Conservation (phyloP, 2,113 vertebrate species). For the Sylvilagus bachmani region DNA sequence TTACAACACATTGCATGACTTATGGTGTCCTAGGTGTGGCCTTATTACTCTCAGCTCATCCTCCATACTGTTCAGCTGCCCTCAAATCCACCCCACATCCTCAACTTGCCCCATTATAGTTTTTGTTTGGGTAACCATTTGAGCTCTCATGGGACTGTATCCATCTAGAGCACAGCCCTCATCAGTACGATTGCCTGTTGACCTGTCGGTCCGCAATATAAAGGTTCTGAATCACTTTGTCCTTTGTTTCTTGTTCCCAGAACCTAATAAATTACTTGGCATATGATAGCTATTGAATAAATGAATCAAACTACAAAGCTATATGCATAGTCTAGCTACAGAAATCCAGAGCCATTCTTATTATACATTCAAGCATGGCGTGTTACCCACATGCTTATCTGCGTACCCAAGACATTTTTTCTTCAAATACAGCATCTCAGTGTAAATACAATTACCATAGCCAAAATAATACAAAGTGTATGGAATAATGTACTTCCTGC, state of each 20-base stretch:
- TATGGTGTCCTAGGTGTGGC: not conserved
- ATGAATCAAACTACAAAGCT: slow-evolving; percentile 17
- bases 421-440: not conserved
- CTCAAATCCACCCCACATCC: not conserved
- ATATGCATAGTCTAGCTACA: not conserved
- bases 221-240: not conserved
- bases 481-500: not conserved
- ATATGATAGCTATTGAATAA: slow-evolving; percentile 1
- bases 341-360: not conserved
- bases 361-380: not conserved
- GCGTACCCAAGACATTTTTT: not conserved
- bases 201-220: not conserved
- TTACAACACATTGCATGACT: not conserved
- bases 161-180: not conserved
- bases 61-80: not conserved
- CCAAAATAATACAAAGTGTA: slow-evolving; percentile 9
- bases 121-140: not conserved
- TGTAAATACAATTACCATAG: not conserved
- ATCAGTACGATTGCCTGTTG: not conserved
- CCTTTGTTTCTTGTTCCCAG: not conserved
- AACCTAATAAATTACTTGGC: not conserved
- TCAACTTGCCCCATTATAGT: not conserved
- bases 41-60: not conserved
- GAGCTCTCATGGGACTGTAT: not conserved
- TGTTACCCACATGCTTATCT: not conserved